These are phyloP conservation scores for Gymnocephalus cernua DNA, from an alignment of 2,113 vertebrate genomes.

Conservation along the genomic window DNA sequence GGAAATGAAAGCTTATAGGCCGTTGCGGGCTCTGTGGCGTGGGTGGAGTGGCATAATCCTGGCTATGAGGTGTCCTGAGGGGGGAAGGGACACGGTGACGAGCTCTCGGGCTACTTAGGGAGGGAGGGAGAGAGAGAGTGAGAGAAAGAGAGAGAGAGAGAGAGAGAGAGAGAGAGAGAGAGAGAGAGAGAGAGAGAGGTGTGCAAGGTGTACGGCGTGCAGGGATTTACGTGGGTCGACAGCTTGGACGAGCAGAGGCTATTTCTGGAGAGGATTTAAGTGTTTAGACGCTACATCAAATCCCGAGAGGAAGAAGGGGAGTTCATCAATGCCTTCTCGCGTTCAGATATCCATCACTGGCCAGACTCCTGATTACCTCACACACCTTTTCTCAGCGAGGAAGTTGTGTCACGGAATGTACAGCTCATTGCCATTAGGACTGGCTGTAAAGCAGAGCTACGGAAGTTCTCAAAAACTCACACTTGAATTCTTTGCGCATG, in stretches of 20 bases:
- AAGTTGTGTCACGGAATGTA: neutral
- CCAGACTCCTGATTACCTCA: conserved; percentile 7
- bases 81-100: conserved; percentile 15
- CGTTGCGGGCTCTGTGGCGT: conserved; percentile 26
- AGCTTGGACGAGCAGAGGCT: conserved; percentile 79
- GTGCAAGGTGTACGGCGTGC: conserved; percentile 71
- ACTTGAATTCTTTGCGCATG: neutral
- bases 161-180: conserved; percentile 14
- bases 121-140: neutral
- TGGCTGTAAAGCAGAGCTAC: neutral
- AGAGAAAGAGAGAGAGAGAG: neutral
- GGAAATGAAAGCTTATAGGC: conserved; percentile 60
- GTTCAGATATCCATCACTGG: conserved; percentile 29
- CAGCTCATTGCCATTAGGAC: neutral
- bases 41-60: conserved; percentile 67
- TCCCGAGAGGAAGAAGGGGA: conserved; percentile 74
- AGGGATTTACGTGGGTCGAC: conserved; percentile 83
- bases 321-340: conserved; percentile 46
- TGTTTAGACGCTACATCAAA: conserved; percentile 82
- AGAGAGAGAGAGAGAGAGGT: conserved; percentile 25
- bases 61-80: conserved; percentile 26
- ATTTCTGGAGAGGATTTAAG: conserved; percentile 86
- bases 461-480: neutral
- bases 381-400: neutral
- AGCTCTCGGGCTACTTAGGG: conserved; percentile 53